Evolutionary conservation across 2,797 vertebrate species (phyloP).

Genomic region (Anableps anableps): DNA sequence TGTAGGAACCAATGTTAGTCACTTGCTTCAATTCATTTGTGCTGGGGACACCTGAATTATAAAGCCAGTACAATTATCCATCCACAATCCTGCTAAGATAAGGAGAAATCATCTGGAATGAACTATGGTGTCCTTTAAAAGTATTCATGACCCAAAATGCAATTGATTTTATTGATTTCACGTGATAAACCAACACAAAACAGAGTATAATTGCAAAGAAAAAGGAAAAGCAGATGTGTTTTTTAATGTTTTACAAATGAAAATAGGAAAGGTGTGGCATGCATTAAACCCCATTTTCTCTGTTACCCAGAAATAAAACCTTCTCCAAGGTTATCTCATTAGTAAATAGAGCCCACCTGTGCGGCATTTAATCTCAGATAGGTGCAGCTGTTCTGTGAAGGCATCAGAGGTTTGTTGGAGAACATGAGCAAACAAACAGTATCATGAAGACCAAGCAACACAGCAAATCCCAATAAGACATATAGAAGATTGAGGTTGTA

Average conservation of each 20-base stretch:
- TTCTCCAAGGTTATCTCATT: background rate
- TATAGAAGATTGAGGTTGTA: no score
- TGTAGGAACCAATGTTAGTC: conserved; percentile 51
- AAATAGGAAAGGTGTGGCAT: no score
- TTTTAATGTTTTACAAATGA: no score
- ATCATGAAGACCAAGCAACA: background rate
- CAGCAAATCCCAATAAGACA: no score
- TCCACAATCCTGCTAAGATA: background rate
- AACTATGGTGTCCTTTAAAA: no score
- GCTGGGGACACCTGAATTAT: conserved; percentile 39
- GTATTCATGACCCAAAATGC: no score
- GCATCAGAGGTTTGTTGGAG: background rate
- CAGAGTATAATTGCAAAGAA: no score
- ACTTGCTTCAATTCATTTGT: conserved; percentile 18
- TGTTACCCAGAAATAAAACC: background rate
- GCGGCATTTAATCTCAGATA: background rate
- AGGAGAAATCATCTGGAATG: background rate
- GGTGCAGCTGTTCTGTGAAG: background rate
- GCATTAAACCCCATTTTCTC: background rate
- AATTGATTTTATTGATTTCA: no score
- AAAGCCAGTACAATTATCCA: background rate
- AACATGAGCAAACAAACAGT: background rate
- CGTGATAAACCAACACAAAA: no score
- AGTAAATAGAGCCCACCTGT: background rate
- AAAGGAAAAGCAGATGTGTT: no score